Evolutionary conservation across 2,797 vertebrate species (phyloP).

Genomic region (Chiloscyllium punctatum): DNA sequence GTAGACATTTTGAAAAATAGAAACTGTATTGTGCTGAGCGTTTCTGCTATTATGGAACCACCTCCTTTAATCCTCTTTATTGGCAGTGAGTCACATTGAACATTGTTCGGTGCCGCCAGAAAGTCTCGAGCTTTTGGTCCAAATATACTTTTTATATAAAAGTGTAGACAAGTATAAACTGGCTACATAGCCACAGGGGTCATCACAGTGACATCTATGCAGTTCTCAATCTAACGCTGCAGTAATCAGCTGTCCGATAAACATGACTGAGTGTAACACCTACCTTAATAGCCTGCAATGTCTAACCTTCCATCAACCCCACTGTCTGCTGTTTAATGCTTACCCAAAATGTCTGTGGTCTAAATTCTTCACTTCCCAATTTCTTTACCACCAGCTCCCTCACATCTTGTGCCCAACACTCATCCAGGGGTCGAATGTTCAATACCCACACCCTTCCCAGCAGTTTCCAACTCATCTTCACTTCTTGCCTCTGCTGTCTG

Average conservation of each 20-base stretch:
- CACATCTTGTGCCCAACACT: background rate
- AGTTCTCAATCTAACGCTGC: background rate
- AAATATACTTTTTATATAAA: background rate
- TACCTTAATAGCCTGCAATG: background rate
- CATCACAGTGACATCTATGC: background rate
- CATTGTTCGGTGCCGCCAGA: background rate
- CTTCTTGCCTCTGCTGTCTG: background rate
- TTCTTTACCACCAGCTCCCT: background rate
- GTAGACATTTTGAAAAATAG: background rate
- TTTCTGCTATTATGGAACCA: background rate
- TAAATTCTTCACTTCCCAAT: background rate
- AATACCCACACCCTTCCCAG: background rate
- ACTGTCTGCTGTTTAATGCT: background rate
- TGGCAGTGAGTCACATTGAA: background rate
- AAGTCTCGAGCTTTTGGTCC: background rate
- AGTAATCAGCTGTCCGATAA: background rate
- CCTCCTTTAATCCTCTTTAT: background rate
- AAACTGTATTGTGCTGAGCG: background rate
- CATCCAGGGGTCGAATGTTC: too few relatives aligned
- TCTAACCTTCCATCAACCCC: background rate
- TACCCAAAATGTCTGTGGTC: background rate
- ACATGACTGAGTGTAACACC: too few relatives aligned
- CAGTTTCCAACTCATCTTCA: background rate
- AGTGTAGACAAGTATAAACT: background rate
- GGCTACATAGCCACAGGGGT: background rate